Evolutionary conservation across 2,113 vertebrate genomes (phyloP).

Genomic region (Embiotoca jacksoni): DNA sequence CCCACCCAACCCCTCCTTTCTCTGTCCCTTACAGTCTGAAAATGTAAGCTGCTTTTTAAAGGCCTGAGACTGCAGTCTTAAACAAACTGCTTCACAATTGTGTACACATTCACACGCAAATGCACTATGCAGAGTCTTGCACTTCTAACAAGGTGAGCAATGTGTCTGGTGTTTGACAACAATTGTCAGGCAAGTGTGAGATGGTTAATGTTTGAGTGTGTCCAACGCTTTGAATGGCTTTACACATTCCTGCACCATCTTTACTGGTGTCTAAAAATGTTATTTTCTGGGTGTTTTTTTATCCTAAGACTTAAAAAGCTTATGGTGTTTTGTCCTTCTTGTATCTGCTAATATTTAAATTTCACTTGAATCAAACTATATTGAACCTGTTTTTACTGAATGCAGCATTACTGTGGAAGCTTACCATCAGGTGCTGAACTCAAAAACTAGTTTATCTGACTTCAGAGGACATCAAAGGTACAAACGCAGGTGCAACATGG

Average conservation of each 20-base stretch:
- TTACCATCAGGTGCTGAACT: conserved; percentile 27
- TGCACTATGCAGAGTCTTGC: conserved; percentile 46
- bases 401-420: conserved; percentile 8
- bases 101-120: conserved; percentile 17
- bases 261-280: neutral
- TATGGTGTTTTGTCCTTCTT: neutral
- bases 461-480: conserved; percentile 34
- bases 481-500: conserved; percentile 37
- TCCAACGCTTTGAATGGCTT: conserved; percentile 28
- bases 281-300: neutral
- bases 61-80: conserved; percentile 51
- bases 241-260: conserved; percentile 31
- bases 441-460: conserved; percentile 24
- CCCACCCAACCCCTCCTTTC: neutral
- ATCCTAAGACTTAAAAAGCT: neutral
- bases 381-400: conserved; percentile 7
- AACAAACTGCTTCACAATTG: conserved; percentile 51
- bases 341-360: neutral
- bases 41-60: conserved; percentile 50
- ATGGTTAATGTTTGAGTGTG: conserved; percentile 43
- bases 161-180: conserved; percentile 58
- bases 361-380: conserved; percentile 16
- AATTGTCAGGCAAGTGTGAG: conserved; percentile 68
- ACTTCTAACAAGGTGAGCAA: conserved; percentile 77
- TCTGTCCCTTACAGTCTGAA: conserved; percentile 22